Conservation (phyloP, 2,113 vertebrate genomes). For the Mesitornis unicolor region DNA sequence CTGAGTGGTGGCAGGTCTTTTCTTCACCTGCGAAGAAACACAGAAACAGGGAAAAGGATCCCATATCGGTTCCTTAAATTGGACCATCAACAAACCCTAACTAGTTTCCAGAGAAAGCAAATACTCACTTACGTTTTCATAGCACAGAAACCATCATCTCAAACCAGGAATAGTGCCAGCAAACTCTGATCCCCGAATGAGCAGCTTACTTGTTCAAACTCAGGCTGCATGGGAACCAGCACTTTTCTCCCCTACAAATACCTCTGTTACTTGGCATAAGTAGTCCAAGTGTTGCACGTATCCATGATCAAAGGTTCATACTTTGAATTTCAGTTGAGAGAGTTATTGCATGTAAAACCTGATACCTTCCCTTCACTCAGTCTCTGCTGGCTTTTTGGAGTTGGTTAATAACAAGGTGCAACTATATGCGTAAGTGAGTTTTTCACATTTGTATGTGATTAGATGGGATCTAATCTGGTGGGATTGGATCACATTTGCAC, state of each 20-base stretch:
- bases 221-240: neutral
- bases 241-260: neutral
- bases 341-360: neutral
- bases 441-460: neutral
- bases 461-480: neutral
- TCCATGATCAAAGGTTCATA: neutral
- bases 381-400: neutral
- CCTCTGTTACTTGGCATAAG: neutral
- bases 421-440: neutral
- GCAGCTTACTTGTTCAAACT: neutral
- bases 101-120: neutral
- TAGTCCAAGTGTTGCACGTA: neutral
- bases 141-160: neutral
- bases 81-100: neutral
- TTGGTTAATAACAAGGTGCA: neutral
- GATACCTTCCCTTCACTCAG: neutral
- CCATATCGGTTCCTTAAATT: neutral
- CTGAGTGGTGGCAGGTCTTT: neutral
- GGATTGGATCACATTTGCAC: neutral
- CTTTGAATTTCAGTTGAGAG: constrained; percentile 2
- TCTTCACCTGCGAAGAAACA: neutral
- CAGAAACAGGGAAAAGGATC: neutral
- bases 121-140: neutral
- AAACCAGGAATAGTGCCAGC: neutral
- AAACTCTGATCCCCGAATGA: neutral